Evolutionary conservation across 2,113 vertebrate species (phyloP), one percentile per base, ranked within the genome.

Genomic region (Dicrurus megarhynchus): DNA sequence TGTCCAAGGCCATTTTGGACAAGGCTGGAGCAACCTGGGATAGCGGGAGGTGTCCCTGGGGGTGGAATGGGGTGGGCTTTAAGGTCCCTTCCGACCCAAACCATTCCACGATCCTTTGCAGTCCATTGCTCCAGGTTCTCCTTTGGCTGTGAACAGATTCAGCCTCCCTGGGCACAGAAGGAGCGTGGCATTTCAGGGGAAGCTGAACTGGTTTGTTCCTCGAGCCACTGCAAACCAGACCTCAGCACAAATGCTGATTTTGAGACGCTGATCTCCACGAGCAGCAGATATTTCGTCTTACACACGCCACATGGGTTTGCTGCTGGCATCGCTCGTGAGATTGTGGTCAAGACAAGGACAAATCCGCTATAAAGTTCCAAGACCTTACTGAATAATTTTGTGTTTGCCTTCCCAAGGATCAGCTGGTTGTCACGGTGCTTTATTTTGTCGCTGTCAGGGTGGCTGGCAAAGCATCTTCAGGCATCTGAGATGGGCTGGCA

Each of bases 321-420:
- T 93, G 53, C 81, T 79, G 91, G 78, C 59, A 26, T 84, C 39
- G 5, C 44, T 64, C 28, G 41, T 23, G 82, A 81, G 47, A 42
- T 79, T 70, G 68, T 64, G 90, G 78, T 73, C 82, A 56, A 84
- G 79, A 93, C 75, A 68, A 85, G 82, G 74, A 71, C 47, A 78
- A 67, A 78, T 87, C 49, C 7, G 4, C 37, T 75, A 15, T 16
- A 65, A 76, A 89, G 82, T 82, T 81, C n/a, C 30, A 61, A 57
- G 60, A 63, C 39, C 55, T 82, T 44, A 17, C 13, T 42, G 41
- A 84, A 50, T 75, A 60, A 83, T 52, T 68, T 21, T 16, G 6
- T 26, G 22, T 49, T 73, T 78, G 85, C 10, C 65, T 70, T 91
- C 44, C 30, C 17, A 15, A 52, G 84, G 28, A 82, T 63, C 32